Conservation (phyloP, 2,888 invertebrate genomes). For the Orthonevra nobilis region DNA sequence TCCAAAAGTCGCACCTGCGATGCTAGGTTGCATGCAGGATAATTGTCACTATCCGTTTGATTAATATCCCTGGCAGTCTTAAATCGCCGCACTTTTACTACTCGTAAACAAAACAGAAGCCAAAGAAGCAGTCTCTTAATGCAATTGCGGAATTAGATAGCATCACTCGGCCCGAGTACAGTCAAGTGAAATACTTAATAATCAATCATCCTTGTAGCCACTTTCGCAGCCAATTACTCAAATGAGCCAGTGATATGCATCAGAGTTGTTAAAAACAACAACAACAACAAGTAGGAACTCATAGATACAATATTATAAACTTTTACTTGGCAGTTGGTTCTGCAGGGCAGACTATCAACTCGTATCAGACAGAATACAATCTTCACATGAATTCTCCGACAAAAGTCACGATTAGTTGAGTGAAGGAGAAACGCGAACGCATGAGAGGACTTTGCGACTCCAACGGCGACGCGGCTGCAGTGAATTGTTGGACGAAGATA, state of each 20-base stretch:
- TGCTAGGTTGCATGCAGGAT: constrained; percentile 21
- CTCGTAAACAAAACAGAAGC: constrained; percentile 19
- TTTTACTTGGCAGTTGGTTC: no score
- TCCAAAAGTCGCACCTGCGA: constrained; percentile 60
- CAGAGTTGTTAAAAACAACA: constrained; percentile 42
- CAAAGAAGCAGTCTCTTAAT: constrained; percentile 14
- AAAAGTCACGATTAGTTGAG: constrained; percentile 51
- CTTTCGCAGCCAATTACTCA: constrained; percentile 69
- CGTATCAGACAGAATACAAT: constrained; percentile 11
- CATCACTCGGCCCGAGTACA: constrained; percentile 29
- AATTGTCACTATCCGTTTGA: constrained; percentile 64
- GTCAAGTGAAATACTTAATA: constrained; percentile 54
- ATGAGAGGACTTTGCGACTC: constrained; percentile 4
- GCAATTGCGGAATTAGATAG: constrained; percentile 58
- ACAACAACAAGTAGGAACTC: no score
- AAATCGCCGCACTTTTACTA: constrained; percentile 22
- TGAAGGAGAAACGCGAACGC: constrained; percentile 20
- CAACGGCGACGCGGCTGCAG: neutral
- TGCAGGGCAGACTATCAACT: no score
- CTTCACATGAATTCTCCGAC: constrained; percentile 33
- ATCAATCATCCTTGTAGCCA: constrained; percentile 63
- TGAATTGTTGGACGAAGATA: constrained; percentile 6
- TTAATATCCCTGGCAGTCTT: constrained; percentile 34
- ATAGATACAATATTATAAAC: no score
- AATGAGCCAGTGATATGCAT: constrained; percentile 66